These are phyloP conservation scores for Hololepta plana DNA, from an alignment of 2,888 invertebrate species.

Conservation along the genomic window DNA sequence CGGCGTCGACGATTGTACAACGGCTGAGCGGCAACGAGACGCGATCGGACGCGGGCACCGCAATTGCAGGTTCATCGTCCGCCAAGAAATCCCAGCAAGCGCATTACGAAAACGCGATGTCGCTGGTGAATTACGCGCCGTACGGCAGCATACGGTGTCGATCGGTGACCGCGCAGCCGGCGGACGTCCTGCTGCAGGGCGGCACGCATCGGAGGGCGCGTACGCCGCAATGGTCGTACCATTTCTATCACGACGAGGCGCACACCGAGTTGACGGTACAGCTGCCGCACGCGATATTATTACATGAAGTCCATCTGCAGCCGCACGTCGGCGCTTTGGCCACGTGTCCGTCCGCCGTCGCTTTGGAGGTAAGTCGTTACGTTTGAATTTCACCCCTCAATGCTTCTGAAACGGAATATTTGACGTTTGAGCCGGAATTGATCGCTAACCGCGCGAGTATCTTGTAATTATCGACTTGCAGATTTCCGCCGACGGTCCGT, in stretches of 20 bases:
- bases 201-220: slow-evolving; percentile 67
- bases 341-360: slow-evolving; percentile 77
- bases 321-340: slow-evolving; percentile 72
- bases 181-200: slow-evolving; percentile 68
- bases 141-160: slow-evolving; percentile 41
- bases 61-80: slow-evolving; percentile 18
- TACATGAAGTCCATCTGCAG: slow-evolving; percentile 75
- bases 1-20: slow-evolving; percentile 38
- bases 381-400: not conserved
- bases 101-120: slow-evolving; percentile 48
- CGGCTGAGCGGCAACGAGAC: slow-evolving; percentile 33
- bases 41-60: slow-evolving; percentile 23
- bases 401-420: too few relatives aligned
- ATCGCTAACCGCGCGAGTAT: too few relatives aligned
- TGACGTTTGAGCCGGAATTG: too few relatives aligned
- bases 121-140: slow-evolving; percentile 78
- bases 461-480: too few relatives aligned
- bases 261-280: slow-evolving; percentile 76
- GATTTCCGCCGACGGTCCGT: slow-evolving; percentile 57
- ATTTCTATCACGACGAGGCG: slow-evolving; percentile 80
- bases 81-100: slow-evolving; percentile 25
- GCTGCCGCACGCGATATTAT: slow-evolving; percentile 71
- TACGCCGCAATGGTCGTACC: slow-evolving; percentile 89
- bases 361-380: slow-evolving; percentile 45
- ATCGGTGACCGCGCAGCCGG: slow-evolving; percentile 58